Base-by-base conservation (phyloP, 1,140 invertebrate species). In the Platyura marginata region DNA sequence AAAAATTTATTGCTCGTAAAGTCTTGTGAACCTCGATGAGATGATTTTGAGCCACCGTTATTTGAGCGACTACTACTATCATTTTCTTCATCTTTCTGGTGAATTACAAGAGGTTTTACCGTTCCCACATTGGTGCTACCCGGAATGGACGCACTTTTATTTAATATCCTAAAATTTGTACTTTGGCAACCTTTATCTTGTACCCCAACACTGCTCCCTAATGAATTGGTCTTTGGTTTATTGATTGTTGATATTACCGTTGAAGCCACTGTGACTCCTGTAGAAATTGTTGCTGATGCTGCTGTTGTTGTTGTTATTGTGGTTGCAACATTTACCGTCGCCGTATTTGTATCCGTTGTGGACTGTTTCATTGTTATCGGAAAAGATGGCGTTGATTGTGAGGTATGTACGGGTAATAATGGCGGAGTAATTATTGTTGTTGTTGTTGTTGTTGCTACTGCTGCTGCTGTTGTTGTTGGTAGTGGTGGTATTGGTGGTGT, bases 61-160 rank as follows among this genome's bases (percentile, higher is more conserved):
- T n/a, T n/a, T n/a, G n/a, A n/a, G n/a, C n/a, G n/a, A n/a, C n/a
- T n/a, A n/a, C n/a, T n/a, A n/a, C n/a, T n/a, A n/a, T n/a, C n/a
- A n/a, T n/a, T n/a, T n/a, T n/a, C n/a, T n/a, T n/a, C n/a, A 13
- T 29, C 25, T 8, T 29, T 13, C 13, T 29, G 6, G 25, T 13
- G 6, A 13, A 29, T 13, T 29, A 42, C 15, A 11, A 25, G 18
- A 20, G 41, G 13, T 46, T 44, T 43, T 16, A 49, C 49, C 43
- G 59, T 57, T 54, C 59, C 59, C 53, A 59, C 44, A 51, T 51
- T 57, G 44, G 62, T 63, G 57, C 63, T 67, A 21, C 64, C 65
- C 46, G 61, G 56, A 50, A 65, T 64, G 44, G 65, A 60, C 21
- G 51, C 55, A 21, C 54, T 63, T 49, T 65, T 63, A 40, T 50